Percentiles rank a stretch among this genome's conserved stretches.
Evolutionary conservation across 2,113 vertebrate species (phyloP).

Genomic region (Mus pahari): DNA sequence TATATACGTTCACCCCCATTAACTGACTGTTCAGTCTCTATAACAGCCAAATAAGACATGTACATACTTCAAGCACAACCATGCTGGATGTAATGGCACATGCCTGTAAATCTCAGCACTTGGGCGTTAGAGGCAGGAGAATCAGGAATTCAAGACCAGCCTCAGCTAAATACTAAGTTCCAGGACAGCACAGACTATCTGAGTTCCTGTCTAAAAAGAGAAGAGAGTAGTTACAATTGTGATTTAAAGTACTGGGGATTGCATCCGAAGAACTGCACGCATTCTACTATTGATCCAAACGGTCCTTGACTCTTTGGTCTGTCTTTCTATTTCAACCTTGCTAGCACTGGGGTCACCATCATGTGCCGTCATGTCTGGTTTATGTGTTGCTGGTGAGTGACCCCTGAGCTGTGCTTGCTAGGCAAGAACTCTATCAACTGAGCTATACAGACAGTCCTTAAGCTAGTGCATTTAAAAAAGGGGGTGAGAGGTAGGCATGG

Average conservation of each 20-base stretch:
- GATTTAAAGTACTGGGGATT: not conserved
- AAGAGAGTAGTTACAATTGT: not conserved
- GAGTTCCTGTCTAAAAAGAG: not conserved
- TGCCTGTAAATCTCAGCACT: not conserved
- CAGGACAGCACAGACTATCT: not conserved
- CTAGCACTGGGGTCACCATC: not conserved
- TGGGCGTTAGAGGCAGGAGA: not conserved
- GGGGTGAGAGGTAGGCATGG: not conserved
- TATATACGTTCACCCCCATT: not conserved
- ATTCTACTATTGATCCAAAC: not conserved
- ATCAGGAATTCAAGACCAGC: not conserved
- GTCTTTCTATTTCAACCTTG: not conserved
- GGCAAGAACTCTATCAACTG: not conserved
- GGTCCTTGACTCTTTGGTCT: not conserved
- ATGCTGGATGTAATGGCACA: not conserved
- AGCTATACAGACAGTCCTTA: not conserved
- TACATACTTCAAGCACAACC: not conserved
- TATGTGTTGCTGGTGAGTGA: not conserved
- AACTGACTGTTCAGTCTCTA: slow-evolving; percentile 14
- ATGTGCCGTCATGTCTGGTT: no score
- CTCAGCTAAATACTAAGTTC: not conserved
- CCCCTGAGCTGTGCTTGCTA: not conserved
- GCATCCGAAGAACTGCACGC: not conserved
- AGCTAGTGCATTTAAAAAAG: not conserved
- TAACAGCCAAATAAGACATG: not conserved